A percentile compares a stretch with the other conserved stretches of the same genome.
phyloP scores from a whole-genome alignment of 2,888 invertebrate genomes.

The Acronicta leporina region DNA sequence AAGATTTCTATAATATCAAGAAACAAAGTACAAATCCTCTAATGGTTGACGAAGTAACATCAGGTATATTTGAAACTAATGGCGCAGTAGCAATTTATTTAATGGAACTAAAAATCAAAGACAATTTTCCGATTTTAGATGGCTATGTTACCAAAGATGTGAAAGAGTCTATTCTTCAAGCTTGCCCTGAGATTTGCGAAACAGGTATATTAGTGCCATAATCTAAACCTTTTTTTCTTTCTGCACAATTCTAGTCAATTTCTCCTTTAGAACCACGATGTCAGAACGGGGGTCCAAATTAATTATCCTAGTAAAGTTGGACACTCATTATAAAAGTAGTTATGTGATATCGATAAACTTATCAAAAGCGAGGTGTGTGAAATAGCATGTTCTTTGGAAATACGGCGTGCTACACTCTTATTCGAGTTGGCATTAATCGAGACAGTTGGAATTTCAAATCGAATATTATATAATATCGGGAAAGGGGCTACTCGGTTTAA shows the following conservation, averaged over 20 bases:
- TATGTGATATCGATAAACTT: constrained; percentile 69
- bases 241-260: constrained; percentile 52
- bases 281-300: constrained; percentile 67
- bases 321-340: constrained; percentile 66
- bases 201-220: constrained; percentile 60
- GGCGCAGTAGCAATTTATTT: constrained; percentile 4
- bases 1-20: neutral
- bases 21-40: constrained; percentile 10
- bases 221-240: constrained; percentile 13
- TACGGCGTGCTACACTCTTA: too few species aligned
- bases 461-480: too few species aligned
- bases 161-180: constrained; percentile 67
- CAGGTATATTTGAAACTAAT: constrained; percentile 54
- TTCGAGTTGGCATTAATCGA: too few species aligned
- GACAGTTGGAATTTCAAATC: too few species aligned
- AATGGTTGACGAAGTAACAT: constrained; percentile 63
- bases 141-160: constrained; percentile 57
- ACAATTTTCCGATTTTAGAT: constrained; percentile 63
- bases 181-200: constrained; percentile 61
- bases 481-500: too few species aligned
- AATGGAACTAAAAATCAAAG: constrained; percentile 33
- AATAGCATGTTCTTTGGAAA: constrained; percentile 50
- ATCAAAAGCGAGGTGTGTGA: constrained; percentile 65
- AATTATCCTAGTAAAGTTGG: constrained; percentile 73
- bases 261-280: constrained; percentile 64